phyloP scores from a whole-genome alignment of 2,113 vertebrate genomes.

The Phaethon lepturus region DNA sequence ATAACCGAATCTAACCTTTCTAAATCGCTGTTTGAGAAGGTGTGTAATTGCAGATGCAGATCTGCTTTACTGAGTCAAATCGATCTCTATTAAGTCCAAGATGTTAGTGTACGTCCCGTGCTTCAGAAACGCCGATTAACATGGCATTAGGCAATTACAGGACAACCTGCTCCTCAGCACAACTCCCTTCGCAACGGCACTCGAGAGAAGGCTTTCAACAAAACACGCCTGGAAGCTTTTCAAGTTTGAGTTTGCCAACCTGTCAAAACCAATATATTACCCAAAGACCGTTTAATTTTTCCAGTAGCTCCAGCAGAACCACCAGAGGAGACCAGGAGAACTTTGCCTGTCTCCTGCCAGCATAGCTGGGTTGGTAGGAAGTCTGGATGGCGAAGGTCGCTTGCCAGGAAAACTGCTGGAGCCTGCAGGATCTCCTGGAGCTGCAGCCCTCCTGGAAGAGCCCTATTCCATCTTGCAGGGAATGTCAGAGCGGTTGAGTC shows the following conservation, averaged over 20 bases:
- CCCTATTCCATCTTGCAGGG: not conserved
- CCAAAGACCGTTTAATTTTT: not conserved
- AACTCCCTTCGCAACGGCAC: not conserved
- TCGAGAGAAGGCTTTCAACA: not conserved
- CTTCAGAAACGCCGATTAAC: fast-evolving
- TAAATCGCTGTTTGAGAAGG: fast-evolving
- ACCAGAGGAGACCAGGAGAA: not conserved
- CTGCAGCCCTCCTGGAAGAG: not conserved
- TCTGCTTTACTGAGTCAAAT: not conserved
- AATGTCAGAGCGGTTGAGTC: not conserved
- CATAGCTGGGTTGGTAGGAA: not conserved
- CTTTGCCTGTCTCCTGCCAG: not conserved
- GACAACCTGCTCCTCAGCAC: not conserved
- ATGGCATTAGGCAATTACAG: fast-evolving
- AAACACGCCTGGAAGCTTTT: not conserved
- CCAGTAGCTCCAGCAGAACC: not conserved
- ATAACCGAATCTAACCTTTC: not conserved
- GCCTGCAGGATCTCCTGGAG: not conserved
- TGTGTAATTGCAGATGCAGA: not conserved
- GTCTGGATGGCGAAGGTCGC: fast-evolving
- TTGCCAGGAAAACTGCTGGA: not conserved
- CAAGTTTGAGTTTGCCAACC: not conserved
- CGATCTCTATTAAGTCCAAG: not conserved
- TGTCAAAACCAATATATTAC: not conserved
- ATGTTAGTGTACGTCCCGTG: fast-evolving